Conservation (phyloP, 37 sponge, comb jelly and placozoan genomes). For the Ephydatia muelleri region DNA sequence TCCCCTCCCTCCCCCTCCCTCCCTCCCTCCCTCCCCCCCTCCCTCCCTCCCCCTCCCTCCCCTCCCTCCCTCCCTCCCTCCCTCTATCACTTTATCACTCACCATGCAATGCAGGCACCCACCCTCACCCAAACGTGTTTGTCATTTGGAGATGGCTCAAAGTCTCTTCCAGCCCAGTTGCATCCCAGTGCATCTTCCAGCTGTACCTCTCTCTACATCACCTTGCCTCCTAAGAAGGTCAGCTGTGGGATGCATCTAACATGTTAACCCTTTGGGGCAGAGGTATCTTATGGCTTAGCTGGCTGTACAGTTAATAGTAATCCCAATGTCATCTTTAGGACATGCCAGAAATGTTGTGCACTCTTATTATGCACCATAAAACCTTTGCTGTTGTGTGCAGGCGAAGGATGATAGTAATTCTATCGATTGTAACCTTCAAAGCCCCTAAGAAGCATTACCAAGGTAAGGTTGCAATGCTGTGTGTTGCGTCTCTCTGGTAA, state of each 20-base stretch:
- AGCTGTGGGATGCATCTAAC: not conserved
- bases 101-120: too few relatives aligned
- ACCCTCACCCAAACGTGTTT: not conserved
- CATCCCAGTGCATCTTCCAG: not conserved
- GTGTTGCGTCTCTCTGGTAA: not conserved
- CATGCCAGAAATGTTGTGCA: too few relatives aligned
- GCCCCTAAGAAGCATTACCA: conserved; percentile 20
- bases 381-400: not conserved
- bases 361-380: too few relatives aligned
- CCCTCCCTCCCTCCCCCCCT: conserved; percentile 16
- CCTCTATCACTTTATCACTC: too few relatives aligned
- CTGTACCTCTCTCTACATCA: not conserved
- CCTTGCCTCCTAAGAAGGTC: not conserved
- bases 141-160: not conserved
- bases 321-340: too few relatives aligned
- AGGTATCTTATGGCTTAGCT: too few relatives aligned
- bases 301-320: too few relatives aligned
- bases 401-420: not conserved
- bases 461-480: not conserved
- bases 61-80: conserved; percentile 3
- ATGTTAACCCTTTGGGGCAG: too few relatives aligned
- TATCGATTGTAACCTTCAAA: conserved; percentile 28
- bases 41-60: conserved; percentile 11
- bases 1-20: too few relatives aligned
- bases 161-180: not conserved